phyloP scores from a whole-genome alignment of 1,140 invertebrate genomes.

The Drosophila nigrodunni region DNA sequence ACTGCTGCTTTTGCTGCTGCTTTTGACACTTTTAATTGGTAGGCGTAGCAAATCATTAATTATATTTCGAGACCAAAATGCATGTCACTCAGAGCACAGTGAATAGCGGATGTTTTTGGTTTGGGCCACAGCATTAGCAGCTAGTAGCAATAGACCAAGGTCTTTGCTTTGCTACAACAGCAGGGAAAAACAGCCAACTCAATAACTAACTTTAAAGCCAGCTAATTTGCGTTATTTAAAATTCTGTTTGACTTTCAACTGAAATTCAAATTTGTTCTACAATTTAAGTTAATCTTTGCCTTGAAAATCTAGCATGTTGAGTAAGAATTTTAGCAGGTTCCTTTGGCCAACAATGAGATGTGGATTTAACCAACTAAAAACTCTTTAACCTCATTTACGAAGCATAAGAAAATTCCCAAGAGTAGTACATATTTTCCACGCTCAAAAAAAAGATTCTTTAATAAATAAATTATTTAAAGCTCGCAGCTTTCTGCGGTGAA shows the following conservation, averaged over 20 bases:
- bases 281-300: no score
- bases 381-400: neutral
- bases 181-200: constrained; percentile 4
- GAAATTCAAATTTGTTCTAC: neutral
- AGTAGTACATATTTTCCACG: neutral
- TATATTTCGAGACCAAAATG: constrained; percentile 68
- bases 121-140: neutral
- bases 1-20: constrained; percentile 56
- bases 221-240: constrained; percentile 9
- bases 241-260: neutral
- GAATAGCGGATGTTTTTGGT: neutral
- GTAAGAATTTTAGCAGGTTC: no score
- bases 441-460: neutral
- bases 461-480: constrained; percentile 7
- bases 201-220: constrained; percentile 25
- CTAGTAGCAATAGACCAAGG: neutral
- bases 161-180: neutral
- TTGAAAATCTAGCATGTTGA: no score
- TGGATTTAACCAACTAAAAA: neutral
- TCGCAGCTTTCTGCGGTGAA: constrained; percentile 3
- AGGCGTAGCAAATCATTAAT: constrained; percentile 78
- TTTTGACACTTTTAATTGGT: constrained; percentile 78
- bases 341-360: no score
- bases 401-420: neutral
- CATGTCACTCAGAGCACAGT: constrained; percentile 55